A percentile compares a stretch with the other conserved stretches of the same genome.
Evolutionary conservation across 2,113 vertebrate species (phyloP).

Genomic region (Candoia aspera): DNA sequence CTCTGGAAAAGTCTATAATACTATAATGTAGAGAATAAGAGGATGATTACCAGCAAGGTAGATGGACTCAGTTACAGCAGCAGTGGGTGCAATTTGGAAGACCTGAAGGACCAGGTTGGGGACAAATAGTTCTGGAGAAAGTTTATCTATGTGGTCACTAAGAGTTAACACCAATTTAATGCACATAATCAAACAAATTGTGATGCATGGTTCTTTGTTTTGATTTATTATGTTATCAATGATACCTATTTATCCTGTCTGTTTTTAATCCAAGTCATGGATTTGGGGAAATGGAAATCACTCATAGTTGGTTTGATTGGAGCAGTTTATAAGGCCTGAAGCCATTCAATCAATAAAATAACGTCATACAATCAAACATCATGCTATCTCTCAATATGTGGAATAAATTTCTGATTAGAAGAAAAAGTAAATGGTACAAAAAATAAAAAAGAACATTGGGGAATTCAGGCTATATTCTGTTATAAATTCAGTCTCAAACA

Average conservation of each 20-base stretch:
- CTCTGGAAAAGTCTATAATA: neutral
- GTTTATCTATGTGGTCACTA: neutral
- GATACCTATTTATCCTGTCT: neutral
- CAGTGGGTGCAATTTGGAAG: neutral
- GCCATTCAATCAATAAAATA: neutral
- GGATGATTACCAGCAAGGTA: neutral
- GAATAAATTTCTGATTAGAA: neutral
- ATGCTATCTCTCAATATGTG: neutral
- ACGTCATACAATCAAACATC: neutral
- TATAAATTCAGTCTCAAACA: neutral
- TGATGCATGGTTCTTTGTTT: neutral
- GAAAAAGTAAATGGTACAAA: neutral
- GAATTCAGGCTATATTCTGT: conserved; percentile 1
- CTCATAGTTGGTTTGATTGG: neutral
- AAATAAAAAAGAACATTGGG: conserved; percentile 4
- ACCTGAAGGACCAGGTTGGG: neutral
- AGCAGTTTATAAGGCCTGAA: neutral
- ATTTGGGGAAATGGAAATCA: neutral
- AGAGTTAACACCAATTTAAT: neutral
- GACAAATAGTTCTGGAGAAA: neutral
- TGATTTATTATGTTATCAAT: neutral
- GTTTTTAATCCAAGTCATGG: neutral
- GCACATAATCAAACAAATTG: neutral
- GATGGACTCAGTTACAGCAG: neutral
- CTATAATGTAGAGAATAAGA: neutral